These are phyloP conservation scores for Babyrousa celebensis DNA, from an alignment of 2,797 vertebrate species.

Conservation along the genomic window DNA sequence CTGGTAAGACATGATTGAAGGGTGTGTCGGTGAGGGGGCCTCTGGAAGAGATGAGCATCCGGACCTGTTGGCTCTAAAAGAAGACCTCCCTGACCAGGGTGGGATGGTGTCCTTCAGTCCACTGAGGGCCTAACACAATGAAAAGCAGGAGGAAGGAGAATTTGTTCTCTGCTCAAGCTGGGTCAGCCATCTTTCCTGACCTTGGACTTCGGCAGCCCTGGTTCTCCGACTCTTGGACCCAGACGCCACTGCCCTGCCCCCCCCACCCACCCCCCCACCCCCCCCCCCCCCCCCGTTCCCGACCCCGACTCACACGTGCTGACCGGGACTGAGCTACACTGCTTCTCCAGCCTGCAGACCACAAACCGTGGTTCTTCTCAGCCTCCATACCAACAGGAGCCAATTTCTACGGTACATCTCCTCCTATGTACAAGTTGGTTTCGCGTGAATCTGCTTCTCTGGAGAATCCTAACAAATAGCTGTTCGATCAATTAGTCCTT, in stretches of 20 bases:
- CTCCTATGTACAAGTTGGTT: neutral
- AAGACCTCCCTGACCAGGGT: neutral
- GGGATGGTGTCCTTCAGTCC: neutral
- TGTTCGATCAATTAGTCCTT: neutral
- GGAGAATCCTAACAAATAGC: neutral
- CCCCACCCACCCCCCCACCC: neutral
- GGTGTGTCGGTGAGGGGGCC: neutral
- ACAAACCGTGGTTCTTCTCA: neutral
- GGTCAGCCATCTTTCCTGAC: neutral
- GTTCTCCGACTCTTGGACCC: neutral
- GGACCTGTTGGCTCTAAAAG: neutral
- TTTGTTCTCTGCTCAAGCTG: neutral
- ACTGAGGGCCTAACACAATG: neutral
- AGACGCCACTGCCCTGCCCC: neutral
- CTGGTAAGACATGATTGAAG: neutral
- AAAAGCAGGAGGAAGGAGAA: neutral
- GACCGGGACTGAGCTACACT: neutral
- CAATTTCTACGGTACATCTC: neutral
- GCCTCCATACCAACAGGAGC: neutral
- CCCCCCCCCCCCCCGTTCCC: neutral
- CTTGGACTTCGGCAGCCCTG: neutral
- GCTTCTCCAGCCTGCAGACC: neutral
- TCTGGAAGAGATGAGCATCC: neutral
- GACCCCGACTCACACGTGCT: neutral
- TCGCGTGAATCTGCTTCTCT: neutral